Evolutionary conservation across 2,113 vertebrate species (phyloP).

Genomic region (Rhabdornis inornatus): DNA sequence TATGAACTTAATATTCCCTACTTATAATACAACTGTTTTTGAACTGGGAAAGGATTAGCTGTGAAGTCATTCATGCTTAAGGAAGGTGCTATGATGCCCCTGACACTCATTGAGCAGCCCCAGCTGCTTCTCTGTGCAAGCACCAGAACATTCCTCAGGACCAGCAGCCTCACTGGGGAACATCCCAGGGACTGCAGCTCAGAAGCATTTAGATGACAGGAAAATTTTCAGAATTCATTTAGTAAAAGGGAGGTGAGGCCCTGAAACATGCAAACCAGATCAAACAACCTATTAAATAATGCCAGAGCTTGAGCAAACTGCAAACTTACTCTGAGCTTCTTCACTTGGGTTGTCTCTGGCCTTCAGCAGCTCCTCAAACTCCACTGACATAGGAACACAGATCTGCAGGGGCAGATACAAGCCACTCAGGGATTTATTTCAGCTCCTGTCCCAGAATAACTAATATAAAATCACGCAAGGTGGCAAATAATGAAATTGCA

Average conservation of each 20-base stretch:
- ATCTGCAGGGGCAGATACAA: constrained; percentile 73
- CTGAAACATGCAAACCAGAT: background rate
- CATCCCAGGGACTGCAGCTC: background rate
- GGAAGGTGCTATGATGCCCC: background rate
- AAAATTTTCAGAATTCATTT: background rate
- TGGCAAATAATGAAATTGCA: background rate
- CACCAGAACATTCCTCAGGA: background rate
- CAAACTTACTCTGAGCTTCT: constrained; percentile 91
- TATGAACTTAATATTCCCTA: background rate
- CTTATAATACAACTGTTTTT: background rate
- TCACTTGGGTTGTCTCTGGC: constrained; percentile 94
- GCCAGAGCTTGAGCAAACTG: background rate
- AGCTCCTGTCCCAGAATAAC: background rate
- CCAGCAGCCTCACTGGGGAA: background rate
- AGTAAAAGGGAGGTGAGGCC: background rate
- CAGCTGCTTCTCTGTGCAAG: background rate
- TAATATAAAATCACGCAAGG: background rate
- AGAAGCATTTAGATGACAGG: background rate
- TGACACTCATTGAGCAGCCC: background rate
- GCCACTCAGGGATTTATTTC: background rate
- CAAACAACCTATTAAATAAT: background rate
- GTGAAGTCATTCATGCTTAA: background rate
- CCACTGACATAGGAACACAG: constrained; percentile 96
- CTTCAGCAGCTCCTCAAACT: constrained; percentile 96
- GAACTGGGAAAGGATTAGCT: background rate